A percentile compares a stretch with the other conserved stretches of the same genome.
Evolutionary conservation across 1,140 invertebrate genomes (phyloP).

Genomic region (Chionoecetes opilio): DNA sequence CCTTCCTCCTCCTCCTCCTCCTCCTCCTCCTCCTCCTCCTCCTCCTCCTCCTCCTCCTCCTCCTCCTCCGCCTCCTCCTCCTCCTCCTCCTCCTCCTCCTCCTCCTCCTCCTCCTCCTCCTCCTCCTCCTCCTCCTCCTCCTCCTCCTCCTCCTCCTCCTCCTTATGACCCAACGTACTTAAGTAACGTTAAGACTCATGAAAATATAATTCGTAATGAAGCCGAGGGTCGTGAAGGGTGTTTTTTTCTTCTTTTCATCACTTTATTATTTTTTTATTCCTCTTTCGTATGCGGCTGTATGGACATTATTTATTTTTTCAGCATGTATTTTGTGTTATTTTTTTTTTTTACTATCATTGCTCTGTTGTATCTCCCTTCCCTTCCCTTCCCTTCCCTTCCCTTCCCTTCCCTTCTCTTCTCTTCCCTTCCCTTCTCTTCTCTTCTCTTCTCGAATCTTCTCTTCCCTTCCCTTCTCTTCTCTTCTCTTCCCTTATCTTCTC

Average conservation of each 20-base stretch:
- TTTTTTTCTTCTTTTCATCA: neutral
- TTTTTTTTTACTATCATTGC: neutral
- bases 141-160: neutral
- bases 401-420: neutral
- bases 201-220: conserved; percentile 11
- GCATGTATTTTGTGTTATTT: neutral
- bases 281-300: neutral
- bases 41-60: neutral
- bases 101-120: neutral
- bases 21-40: too few relatives aligned
- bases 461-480: neutral
- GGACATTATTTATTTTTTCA: neutral
- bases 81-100: neutral
- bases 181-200: neutral
- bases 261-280: neutral
- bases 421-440: neutral
- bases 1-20: neutral
- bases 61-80: neutral
- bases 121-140: conserved; percentile 39
- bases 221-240: neutral
- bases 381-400: neutral
- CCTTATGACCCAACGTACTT: neutral
- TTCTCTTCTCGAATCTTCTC: neutral
- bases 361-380: conserved; percentile 81
- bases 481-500: neutral